Evolutionary conservation across 2,113 vertebrate species (phyloP), one percentile per base, ranked within the genome.

Genomic region (Antigone vipio): DNA sequence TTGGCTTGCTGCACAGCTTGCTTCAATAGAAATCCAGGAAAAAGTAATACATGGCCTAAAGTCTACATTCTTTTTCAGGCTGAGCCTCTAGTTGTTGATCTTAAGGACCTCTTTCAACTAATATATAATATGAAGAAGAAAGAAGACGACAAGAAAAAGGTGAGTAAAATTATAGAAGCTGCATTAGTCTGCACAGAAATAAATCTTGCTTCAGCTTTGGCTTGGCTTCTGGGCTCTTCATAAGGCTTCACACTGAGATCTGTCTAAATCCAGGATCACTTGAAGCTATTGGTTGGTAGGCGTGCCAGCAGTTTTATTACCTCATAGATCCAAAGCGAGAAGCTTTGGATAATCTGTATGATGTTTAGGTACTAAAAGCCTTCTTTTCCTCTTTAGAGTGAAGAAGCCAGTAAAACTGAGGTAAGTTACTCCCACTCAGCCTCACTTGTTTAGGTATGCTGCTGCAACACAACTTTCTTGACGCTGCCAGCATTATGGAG

Each of bases 41-140:
- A 21, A 68, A 76, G 19, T 35, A 67, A 5, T 19, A n/a, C 4
- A 8, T 35, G 32, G 12, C 23, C 19, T 77, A 58, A 55, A 92
- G 73, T 13, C 19, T 94, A 74, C 50, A 5, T 76, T 42, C 15
- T 81, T 32, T 95, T 95, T 81, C 91, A 99, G 99, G 99, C 99
- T 9, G 99, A 99, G 88, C 98, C 99, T 13, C 96, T 99, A 85
- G 99, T 99, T 38, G 94, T 99, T 27, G 99, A 99, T 93, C 98
- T 99, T 73, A 99, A 99, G 96, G 99, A 99, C 91, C 99, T 99
- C 42, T 99, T 99, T 92, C 99, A 99, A 92, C 97, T 99, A 92
- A 99, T 99, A 93, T 99, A 99, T 94, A 99, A 99, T 78, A 92
- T 98, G 95, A 99, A 98, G 97, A 99, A 99, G 96, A 99, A 99